Conservation (phyloP, 2,113 vertebrate species). For the Neolamprologus hecqui region DNA sequence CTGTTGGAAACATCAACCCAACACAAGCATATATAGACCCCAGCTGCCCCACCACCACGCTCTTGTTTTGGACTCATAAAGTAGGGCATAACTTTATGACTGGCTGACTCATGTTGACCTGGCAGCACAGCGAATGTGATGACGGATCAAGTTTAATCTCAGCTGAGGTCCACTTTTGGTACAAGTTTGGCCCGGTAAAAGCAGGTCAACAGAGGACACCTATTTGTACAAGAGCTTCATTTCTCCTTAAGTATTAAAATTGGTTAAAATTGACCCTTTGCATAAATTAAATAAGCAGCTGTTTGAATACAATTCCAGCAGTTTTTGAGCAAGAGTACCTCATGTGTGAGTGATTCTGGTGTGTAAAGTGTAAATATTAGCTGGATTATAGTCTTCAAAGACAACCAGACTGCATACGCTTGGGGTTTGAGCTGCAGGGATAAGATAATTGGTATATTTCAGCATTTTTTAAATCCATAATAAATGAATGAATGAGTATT, state of each 20-base stretch:
- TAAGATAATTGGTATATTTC: background rate
- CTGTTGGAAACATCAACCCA: background rate
- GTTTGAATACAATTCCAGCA: background rate
- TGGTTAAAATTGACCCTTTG: background rate
- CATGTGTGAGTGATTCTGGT: background rate
- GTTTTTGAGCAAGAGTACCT: background rate
- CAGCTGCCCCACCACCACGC: background rate
- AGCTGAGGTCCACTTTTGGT: slow-evolving; percentile 19
- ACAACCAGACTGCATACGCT: accelerated
- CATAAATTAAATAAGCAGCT: background rate
- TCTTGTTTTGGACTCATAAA: slow-evolving; percentile 34
- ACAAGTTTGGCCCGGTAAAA: background rate
- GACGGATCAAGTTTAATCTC: slow-evolving; percentile 23
- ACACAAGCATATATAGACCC: background rate
- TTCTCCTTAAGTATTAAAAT: background rate
- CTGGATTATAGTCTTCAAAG: background rate
- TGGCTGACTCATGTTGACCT: slow-evolving; percentile 30
- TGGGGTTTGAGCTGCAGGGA: background rate
- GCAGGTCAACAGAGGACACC: background rate
- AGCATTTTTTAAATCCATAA: background rate
- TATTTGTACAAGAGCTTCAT: accelerated
- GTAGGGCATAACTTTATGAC: slow-evolving; percentile 39
- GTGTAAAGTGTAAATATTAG: background rate
- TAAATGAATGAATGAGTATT: background rate
- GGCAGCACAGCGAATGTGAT: background rate